Percentiles rank a stretch among this genome's conserved stretches.
Conservation (phyloP, 1,140 invertebrate genomes). For the Tetraneura akinire region DNA sequence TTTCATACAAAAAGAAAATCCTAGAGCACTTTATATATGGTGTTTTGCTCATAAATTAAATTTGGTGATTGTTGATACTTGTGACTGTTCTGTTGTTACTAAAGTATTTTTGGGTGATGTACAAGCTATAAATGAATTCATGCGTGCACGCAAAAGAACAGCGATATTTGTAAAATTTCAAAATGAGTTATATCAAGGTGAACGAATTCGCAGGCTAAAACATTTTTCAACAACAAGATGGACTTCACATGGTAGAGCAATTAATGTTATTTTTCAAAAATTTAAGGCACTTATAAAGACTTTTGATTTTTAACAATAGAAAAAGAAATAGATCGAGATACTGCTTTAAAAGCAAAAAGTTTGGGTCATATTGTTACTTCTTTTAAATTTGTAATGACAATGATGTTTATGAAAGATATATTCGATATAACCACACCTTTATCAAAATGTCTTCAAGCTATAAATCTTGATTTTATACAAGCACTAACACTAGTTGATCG, state of each 20-base stretch:
- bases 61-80: background rate
- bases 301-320: background rate
- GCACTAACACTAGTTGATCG: background rate
- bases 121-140: no score
- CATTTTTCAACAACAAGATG: background rate
- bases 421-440: background rate
- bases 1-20: no score
- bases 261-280: background rate
- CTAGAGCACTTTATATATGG: background rate
- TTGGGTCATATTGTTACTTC: background rate
- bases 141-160: no score
- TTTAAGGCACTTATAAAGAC: background rate
- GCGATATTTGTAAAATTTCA: no score
- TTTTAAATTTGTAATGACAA: background rate
- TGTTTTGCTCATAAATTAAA: background rate
- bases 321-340: background rate
- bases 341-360: background rate
- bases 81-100: background rate
- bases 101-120: no score
- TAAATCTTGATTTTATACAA: slow-evolving; percentile 12
- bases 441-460: slow-evolving; percentile 4
- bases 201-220: background rate
- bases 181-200: no score
- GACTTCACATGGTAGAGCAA: background rate
- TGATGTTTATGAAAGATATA: background rate